Base-by-base conservation (phyloP, 1,140 invertebrate genomes). In the Psix sp. region DNA sequence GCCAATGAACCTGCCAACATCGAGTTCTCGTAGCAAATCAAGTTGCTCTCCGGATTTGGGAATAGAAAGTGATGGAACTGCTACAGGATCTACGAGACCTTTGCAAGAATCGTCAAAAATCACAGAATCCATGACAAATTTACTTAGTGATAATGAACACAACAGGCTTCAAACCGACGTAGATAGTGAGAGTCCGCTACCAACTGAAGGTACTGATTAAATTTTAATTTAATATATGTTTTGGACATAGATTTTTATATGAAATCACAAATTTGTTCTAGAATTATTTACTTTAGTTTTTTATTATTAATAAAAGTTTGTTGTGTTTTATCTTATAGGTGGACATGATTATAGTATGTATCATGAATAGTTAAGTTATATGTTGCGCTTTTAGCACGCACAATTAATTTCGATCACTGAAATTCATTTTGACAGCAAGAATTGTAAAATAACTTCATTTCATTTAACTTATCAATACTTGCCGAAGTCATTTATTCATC, bases 1-100 rank as follows among this genome's bases (percentile, higher is more conserved):
- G 49, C 72, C 80, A 26, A 48, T 80, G 52, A 82, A 78, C 71
- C 80, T 80, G 45, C 77, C 78, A 17, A 65, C 74, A 1, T 51
- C 70, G 3, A 80, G 71, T 26, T 75, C 76, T 10, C 79, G 81
- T 0, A 86, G 82, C 33, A 86, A 87, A 66, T 86, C 86, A 1
- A 91, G 90, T 74, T 90, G 90, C 24, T 93, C 92, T 1, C 92
- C 92, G 0, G 92, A 93, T 84, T 84, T 93, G 39, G 92, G 92
- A 2, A 93, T 93, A 40, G 92, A 93, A 78, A 93, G 91, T 74
- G 92, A 93, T 73, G 85, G 87, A 3, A 84, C 86, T n/a, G 62
- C 84, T 2, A 85, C 86, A n/a, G n/a, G n/a, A 0, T 83, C 86
- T 0, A 77, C 79, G 14, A 81, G 82, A 65, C 88, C 88, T 15